A percentile compares a stretch with the other conserved stretches of the same genome.
These are phyloP conservation scores for Sitobion miscanthi DNA, from an alignment of 1,140 invertebrate species.

Conservation along the genomic window DNA sequence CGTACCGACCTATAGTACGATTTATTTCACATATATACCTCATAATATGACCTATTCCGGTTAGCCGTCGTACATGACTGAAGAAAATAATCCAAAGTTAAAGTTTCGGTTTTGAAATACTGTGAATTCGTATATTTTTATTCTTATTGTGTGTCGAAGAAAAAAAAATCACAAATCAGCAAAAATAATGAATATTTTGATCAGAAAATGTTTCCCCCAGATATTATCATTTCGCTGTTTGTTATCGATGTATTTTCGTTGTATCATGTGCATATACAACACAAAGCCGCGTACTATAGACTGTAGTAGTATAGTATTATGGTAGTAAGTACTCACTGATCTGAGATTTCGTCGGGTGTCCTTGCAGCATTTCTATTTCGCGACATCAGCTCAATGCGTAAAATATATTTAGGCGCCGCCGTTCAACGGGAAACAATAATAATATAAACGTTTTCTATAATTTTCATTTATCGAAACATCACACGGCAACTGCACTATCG, in stretches of 20 bases:
- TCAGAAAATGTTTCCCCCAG: not conserved
- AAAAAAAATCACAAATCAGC: not conserved
- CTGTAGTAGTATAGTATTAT: not conserved
- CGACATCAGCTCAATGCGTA: not conserved
- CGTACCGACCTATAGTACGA: too few relatives aligned
- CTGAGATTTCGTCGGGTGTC: not conserved
- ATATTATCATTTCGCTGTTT: not conserved
- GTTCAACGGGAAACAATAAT: not conserved
- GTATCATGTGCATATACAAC: too few relatives aligned
- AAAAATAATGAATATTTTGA: not conserved
- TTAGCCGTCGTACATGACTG: not conserved
- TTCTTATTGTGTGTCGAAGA: not conserved
- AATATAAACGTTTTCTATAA: not conserved
- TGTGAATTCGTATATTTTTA: not conserved
- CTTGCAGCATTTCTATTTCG: not conserved
- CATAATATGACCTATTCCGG: not conserved
- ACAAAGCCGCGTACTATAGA: not conserved
- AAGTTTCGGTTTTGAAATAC: not conserved
- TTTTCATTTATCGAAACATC: not conserved
- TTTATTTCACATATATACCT: not conserved
- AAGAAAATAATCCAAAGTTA: not conserved
- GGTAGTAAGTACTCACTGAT: not conserved
- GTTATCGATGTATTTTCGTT: too few relatives aligned
- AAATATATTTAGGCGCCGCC: too few relatives aligned
- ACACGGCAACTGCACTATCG: too few relatives aligned